Percentiles rank a stretch among this genome's conserved stretches.
phyloP scores from a whole-genome alignment of 2,797 vertebrate genomes.

The Neosalanx taihuensis region DNA sequence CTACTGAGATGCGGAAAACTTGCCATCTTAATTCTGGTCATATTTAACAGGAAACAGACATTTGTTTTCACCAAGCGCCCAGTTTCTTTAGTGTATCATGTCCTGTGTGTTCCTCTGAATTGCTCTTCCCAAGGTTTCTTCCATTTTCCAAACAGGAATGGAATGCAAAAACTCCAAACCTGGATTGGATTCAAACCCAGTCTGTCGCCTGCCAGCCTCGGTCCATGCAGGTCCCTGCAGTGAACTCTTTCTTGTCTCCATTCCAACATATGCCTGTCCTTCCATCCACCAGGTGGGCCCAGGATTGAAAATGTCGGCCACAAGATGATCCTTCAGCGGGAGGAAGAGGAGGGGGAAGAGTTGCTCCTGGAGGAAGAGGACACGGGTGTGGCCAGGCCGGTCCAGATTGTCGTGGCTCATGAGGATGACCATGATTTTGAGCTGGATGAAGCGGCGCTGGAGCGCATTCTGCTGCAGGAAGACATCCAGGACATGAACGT shows the following conservation, averaged over 20 bases:
- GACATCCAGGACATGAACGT: slow-evolving; percentile 84
- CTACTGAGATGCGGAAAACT: not conserved
- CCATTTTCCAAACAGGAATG: too few relatives aligned
- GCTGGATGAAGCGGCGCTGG: slow-evolving; percentile 81
- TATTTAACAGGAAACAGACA: not conserved
- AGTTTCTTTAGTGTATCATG: not conserved
- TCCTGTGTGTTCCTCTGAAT: too few relatives aligned
- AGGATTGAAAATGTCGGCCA: slow-evolving; percentile 29
- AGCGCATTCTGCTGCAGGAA: slow-evolving; percentile 83
- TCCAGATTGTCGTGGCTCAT: slow-evolving; percentile 84
- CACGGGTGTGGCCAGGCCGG: slow-evolving; percentile 53
- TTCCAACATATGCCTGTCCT: not conserved
- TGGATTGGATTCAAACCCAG: too few relatives aligned
- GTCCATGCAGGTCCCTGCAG: too few relatives aligned
- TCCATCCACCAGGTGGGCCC: slow-evolving; percentile 31
- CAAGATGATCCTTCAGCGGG: slow-evolving; percentile 27
- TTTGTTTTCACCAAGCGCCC: not conserved
- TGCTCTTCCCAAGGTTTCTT: too few relatives aligned
- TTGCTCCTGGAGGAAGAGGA: slow-evolving; percentile 23
- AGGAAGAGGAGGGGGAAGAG: slow-evolving; percentile 15
- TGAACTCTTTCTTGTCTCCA: not conserved
- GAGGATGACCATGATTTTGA: slow-evolving; percentile 87
- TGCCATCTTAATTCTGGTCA: not conserved
- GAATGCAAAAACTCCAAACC: too few relatives aligned
- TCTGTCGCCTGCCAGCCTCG: too few relatives aligned